Evolutionary conservation across 2,113 vertebrate genomes (phyloP).

Genomic region (Opisthocomus hoazin): DNA sequence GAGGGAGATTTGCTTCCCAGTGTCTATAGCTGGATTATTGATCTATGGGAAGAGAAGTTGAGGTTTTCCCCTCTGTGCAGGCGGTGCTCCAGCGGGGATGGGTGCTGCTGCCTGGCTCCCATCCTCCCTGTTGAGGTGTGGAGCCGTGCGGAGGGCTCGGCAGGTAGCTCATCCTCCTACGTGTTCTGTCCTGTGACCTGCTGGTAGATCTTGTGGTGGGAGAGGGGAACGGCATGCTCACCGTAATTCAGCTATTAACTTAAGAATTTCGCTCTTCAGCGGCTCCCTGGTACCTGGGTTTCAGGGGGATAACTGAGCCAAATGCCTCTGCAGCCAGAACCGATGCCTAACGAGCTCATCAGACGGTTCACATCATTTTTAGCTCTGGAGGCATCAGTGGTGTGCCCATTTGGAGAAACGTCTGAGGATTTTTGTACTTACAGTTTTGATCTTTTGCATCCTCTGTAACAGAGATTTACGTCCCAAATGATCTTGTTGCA

Average conservation of each 20-base stretch:
- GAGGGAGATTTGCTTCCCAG: background rate
- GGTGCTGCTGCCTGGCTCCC: background rate
- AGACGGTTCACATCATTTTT: rapidly evolving
- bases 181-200: background rate
- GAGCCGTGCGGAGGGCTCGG: rapidly evolving
- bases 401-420: background rate
- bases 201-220: background rate
- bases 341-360: background rate
- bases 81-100: too few relatives aligned
- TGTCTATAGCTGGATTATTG: background rate
- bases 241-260: background rate
- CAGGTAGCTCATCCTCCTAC: rapidly evolving
- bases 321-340: background rate
- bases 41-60: background rate
- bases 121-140: background rate
- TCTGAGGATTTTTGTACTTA: background rate
- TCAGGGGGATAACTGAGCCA: background rate
- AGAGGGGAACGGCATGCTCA: background rate
- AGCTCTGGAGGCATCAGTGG: background rate
- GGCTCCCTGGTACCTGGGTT: background rate
- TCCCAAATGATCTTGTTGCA: background rate
- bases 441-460: background rate
- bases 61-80: background rate
- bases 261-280: background rate
- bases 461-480: background rate